Conservation (phyloP, 2,113 vertebrate species). For the Microcebus murinus region DNA sequence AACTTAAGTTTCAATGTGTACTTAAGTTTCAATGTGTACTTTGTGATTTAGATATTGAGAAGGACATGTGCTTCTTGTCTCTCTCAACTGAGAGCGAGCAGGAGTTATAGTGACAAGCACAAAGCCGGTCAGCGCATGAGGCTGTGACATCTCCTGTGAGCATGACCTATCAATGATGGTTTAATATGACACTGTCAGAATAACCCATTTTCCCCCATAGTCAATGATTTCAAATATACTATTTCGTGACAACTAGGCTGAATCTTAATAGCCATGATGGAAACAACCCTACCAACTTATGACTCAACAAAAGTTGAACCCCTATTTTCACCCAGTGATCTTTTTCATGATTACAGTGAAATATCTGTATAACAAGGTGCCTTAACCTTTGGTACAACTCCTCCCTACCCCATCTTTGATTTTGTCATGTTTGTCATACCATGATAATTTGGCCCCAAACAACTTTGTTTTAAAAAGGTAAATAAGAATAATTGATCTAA, state of each 20-base stretch:
- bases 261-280: background rate
- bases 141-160: background rate
- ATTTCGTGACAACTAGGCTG: background rate
- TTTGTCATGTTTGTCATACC: background rate
- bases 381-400: background rate
- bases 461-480: background rate
- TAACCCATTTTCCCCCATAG: background rate
- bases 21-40: background rate
- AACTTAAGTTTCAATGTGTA: background rate
- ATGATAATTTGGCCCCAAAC: background rate
- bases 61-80: background rate
- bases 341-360: background rate
- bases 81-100: background rate
- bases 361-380: background rate
- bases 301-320: background rate
- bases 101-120: background rate
- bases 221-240: background rate
- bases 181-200: background rate
- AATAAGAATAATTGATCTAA: background rate
- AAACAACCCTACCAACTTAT: background rate
- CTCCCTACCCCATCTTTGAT: background rate
- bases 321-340: background rate
- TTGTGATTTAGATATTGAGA: background rate
- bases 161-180: background rate
- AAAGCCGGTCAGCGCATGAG: background rate